phyloP scores from a whole-genome alignment of 2,113 vertebrate genomes.

The Psilopsiagon aurifrons region DNA sequence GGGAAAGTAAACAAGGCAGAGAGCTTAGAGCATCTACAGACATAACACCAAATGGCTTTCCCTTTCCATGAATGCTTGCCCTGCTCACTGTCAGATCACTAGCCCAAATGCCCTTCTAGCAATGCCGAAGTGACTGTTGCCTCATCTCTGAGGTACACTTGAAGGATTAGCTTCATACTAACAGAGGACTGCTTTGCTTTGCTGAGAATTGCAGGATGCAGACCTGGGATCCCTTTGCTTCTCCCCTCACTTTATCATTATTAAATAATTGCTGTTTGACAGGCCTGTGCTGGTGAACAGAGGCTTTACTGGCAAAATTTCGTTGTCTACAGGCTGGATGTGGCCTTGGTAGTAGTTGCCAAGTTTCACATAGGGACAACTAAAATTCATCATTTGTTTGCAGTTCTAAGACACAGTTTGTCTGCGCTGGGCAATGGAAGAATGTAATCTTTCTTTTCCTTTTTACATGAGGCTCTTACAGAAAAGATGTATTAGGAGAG shows the following conservation, averaged over 20 bases:
- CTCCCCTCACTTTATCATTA: accelerated
- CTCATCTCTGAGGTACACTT: not conserved
- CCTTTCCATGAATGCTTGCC: not conserved
- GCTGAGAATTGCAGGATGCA: not conserved
- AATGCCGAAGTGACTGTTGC: not conserved
- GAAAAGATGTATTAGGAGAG: not conserved
- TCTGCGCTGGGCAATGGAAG: not conserved
- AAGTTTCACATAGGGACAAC: not conserved
- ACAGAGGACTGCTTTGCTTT: not conserved
- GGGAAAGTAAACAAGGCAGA: not conserved
- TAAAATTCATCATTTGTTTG: not conserved
- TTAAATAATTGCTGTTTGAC: not conserved
- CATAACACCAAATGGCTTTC: not conserved
- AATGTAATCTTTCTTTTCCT: not conserved
- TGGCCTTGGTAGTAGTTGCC: not conserved
- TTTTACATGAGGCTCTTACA: not conserved
- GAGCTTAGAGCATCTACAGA: not conserved
- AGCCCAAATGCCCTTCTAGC: not conserved
- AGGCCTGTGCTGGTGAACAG: accelerated
- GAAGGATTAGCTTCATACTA: not conserved
- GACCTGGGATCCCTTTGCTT: not conserved
- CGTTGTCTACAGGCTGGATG: not conserved
- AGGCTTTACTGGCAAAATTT: not conserved
- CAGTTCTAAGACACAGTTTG: not conserved
- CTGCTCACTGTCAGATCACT: not conserved